Evolutionary conservation across 2,888 invertebrate species (phyloP).

Genomic region (Liopterus haemorrhoidalis): DNA sequence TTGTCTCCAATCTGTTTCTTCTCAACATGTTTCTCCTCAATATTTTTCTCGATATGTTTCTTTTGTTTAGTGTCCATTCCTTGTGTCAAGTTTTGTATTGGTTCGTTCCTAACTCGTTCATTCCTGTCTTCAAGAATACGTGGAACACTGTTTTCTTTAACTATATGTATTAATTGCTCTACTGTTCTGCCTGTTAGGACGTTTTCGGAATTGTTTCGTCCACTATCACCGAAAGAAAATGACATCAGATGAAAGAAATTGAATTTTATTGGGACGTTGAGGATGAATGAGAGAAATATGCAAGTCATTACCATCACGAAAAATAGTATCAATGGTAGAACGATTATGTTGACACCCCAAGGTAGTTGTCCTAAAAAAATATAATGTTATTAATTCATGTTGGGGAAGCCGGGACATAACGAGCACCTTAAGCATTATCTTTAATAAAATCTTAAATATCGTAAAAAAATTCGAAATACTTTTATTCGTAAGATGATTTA

Average conservation of each 20-base stretch:
- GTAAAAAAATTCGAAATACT: too few species aligned
- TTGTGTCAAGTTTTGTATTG: neutral
- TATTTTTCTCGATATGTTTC: too few species aligned
- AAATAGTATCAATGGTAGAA: constrained; percentile 25
- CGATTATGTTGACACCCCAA: constrained; percentile 20
- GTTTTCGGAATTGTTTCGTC: constrained; percentile 14
- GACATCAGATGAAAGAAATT: constrained; percentile 24
- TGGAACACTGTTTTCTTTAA: constrained; percentile 1
- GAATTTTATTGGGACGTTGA: constrained; percentile 15
- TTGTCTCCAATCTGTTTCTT: too few species aligned
- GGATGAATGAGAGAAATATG: constrained; percentile 19
- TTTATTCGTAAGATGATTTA: too few species aligned
- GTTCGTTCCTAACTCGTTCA: neutral
- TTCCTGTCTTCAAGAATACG: neutral
- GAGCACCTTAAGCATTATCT: too few species aligned
- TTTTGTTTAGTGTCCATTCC: too few species aligned
- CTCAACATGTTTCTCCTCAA: too few species aligned
- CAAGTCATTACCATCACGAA: constrained; percentile 19
- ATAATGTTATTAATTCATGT: too few species aligned
- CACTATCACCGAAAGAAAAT: constrained; percentile 18
- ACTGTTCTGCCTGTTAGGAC: constrained; percentile 5
- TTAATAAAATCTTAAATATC: too few species aligned
- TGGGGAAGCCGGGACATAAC: too few species aligned
- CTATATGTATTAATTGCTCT: constrained; percentile 11
- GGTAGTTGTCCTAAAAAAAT: too few species aligned